Base-by-base conservation (phyloP, 2,888 invertebrate species). In the Chesias legatella region DNA sequence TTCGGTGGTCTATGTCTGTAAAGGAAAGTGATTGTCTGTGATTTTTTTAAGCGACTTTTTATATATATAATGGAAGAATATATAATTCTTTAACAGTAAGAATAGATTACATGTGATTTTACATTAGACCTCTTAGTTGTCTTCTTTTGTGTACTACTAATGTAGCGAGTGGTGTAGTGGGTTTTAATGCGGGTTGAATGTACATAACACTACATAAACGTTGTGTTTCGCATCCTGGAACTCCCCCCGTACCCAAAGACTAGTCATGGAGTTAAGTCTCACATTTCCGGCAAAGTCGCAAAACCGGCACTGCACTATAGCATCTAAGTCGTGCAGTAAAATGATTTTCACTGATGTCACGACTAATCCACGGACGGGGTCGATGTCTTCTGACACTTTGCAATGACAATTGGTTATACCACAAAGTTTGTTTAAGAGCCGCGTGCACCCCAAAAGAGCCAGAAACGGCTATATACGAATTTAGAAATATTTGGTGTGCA, bases 41-140 rank as follows among this genome's bases (percentile, higher is more conserved):
- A 89, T 89, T 89, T 88, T 88, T 88, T 88, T 88, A 88, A 86
- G 89, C 88, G 86, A 89, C 89, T 86, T 89, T 88, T 88, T 88
- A 52, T 85, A 85, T 84, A 86, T 83, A 83, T 80, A 82, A 55
- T 77, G 79, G 71, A 79, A 83, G 67, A 80, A 79, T 78, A 75
- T 77, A 79, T 79, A 81, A 84, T 82, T 81, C 84, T 82, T 79
- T 84, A 88, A 86, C 85, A 82, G 75, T 88, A 88, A 89, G 88
- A 81, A 84, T 89, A 88, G 88, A 88, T 86, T 85, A 86, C 80
- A 81, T 88, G 89, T 88, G 88, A 88, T 88, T 86, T 84, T 86
- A 86, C 78, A 84, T 79, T 85, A 88, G 85, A 79, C 73, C 77
- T 80, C 75, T 85, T 74, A 75, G 75, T 86, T 86, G 61, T 73